A percentile compares a stretch with the other conserved stretches of the same genome.
Evolutionary conservation across 37 sponge, comb jelly and placozoan species (phyloP).

Genomic region (Ephydatia muelleri): DNA sequence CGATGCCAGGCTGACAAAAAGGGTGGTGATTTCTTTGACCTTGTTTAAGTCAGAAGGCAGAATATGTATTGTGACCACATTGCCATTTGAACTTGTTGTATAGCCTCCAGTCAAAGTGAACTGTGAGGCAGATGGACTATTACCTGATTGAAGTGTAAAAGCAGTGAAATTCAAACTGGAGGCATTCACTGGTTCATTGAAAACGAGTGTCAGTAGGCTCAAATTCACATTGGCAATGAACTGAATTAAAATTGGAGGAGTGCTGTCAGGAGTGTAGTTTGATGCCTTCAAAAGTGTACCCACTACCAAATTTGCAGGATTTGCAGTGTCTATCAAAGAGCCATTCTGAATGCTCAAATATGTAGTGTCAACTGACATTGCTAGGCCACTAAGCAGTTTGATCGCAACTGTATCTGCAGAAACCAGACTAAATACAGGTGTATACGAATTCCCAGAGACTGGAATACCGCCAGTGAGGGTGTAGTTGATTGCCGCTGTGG

Average conservation of each 20-base stretch:
- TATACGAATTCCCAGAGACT: conserved; percentile 41
- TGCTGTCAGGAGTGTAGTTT: conserved; percentile 63
- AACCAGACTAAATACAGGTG: conserved; percentile 38
- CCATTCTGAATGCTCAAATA: conserved; percentile 47
- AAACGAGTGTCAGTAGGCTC: conserved; percentile 57
- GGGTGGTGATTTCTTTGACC: conserved; percentile 72
- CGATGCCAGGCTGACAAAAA: conserved; percentile 42
- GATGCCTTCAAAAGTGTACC: conserved; percentile 20
- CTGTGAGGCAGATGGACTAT: not conserved
- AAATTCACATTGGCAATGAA: conserved; percentile 66
- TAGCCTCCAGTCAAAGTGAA: conserved; percentile 68
- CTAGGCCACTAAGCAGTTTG: conserved; percentile 70
- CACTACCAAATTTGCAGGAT: conserved; percentile 24
- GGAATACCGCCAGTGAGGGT: conserved; percentile 31
- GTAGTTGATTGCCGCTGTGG: conserved; percentile 10
- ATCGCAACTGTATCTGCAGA: conserved; percentile 57
- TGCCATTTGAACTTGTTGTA: conserved; percentile 70
- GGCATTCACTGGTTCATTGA: conserved; percentile 84
- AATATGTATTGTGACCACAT: conserved; percentile 39
- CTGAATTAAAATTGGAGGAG: conserved; percentile 59
- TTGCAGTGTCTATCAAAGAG: conserved; percentile 63
- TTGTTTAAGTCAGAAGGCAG: conserved; percentile 72
- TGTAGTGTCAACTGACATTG: conserved; percentile 55
- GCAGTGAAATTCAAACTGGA: conserved; percentile 38
- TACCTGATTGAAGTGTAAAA: conserved; percentile 47